Evolutionary conservation across 2,888 invertebrate species (phyloP).

Genomic region (Exephanes ischioxanthus): DNA sequence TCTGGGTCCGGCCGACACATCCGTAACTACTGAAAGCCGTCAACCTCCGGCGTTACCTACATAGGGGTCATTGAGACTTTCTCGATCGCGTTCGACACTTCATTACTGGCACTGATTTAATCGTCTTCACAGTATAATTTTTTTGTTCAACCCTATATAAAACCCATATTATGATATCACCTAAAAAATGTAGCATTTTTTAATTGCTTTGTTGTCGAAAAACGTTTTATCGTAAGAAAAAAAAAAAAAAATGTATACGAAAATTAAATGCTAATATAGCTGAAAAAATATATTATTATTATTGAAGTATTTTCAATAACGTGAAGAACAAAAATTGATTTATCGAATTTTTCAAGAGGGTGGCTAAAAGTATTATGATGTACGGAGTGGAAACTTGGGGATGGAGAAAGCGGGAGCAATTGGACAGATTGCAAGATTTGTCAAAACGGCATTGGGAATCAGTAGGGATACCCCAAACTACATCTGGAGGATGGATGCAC

Average conservation of each 20-base stretch:
- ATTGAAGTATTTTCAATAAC: background rate
- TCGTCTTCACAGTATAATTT: background rate
- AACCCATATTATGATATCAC: background rate
- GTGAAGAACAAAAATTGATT: background rate
- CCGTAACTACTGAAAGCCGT: conserved; percentile 15
- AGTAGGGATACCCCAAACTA: no score
- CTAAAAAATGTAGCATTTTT: no score
- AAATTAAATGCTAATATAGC: no score
- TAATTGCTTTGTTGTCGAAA: no score
- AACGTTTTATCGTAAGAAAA: no score
- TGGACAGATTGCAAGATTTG: no score
- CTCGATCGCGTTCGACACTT: background rate
- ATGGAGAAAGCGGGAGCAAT: no score
- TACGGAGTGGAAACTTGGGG: no score
- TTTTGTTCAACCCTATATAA: background rate
- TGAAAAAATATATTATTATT: background rate
- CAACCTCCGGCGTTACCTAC: background rate
- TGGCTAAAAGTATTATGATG: no score
- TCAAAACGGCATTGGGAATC: no score
- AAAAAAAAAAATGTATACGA: no score
- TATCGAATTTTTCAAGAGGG: background rate
- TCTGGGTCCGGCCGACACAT: conserved; percentile 15
- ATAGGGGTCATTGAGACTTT: background rate
- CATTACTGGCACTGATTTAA: background rate
- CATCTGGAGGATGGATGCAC: no score